Evolutionary conservation across 2,113 vertebrate species (phyloP).

Genomic region (Pseudorasbora parva): DNA sequence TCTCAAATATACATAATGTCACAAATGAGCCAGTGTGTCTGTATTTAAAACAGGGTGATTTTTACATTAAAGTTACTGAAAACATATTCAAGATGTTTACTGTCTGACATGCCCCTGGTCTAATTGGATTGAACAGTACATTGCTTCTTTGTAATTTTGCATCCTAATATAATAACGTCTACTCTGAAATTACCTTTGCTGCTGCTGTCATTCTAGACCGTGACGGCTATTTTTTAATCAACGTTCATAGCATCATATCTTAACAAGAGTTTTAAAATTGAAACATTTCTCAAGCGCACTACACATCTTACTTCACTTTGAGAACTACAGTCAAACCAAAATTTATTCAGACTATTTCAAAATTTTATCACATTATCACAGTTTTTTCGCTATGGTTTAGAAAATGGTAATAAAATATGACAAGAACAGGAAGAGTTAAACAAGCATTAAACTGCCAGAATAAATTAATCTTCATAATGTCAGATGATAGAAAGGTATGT

Average conservation of each 20-base stretch:
- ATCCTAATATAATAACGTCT: not conserved
- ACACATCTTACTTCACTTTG: too few species aligned
- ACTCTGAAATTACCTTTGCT: not conserved
- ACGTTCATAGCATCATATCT: not conserved
- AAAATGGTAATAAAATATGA: too few species aligned
- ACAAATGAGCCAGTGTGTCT: not conserved
- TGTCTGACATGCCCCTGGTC: not conserved
- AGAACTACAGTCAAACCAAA: too few species aligned
- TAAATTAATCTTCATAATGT: too few species aligned
- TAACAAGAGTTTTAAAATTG: not conserved
- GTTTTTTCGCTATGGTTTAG: too few species aligned
- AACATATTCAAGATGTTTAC: not conserved
- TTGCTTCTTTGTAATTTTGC: constrained; percentile 4
- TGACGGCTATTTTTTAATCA: not conserved
- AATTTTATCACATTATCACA: too few species aligned
- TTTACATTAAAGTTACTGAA: not conserved
- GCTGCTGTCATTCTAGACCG: not conserved
- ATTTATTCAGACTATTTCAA: too few species aligned
- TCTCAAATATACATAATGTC: not conserved
- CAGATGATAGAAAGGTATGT: too few species aligned
- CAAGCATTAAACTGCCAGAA: too few species aligned
- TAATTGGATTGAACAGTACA: not conserved
- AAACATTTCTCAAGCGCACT: not conserved
- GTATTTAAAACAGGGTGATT: not conserved
- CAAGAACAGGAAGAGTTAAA: too few species aligned